Evolutionary conservation across 2,113 vertebrate species (phyloP), one percentile per base, ranked within the genome.

Genomic region (Anarrhichthys ocellatus): DNA sequence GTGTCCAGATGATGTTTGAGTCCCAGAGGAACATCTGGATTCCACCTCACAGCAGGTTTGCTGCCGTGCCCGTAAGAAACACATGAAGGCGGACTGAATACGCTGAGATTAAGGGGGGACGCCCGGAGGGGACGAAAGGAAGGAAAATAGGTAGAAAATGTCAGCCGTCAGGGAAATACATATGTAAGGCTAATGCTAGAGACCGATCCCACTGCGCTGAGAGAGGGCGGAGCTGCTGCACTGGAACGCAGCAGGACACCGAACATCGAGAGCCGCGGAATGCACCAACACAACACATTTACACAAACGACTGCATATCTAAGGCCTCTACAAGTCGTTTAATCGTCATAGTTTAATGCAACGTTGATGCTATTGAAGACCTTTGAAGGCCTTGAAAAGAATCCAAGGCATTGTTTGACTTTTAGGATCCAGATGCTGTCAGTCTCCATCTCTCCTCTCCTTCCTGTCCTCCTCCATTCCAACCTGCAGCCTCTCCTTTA

Each of bases 171-270:
- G 72, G 18, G 0, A 56, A 54, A 42, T 22, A 9, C 24, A 52
- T 10, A 77, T 65, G 44, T 44, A 59, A 76, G 76, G 58, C 50
- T 80, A 68, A 81, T 77, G 78, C 74, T 76, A 75, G 78, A 74
- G 36, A 56, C 34, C 78, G 61, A 80, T 36, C 3, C 65, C 68
- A 27, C 6, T 32, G 68, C 10, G 18, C 40, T 69, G 82, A 78
- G 74, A 85, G 9, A 81, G 46, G 32, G 9, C 27, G 11, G 76
- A 80, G 83, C 59, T 50, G 62, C 44, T 61, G 77, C 63, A 85
- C 80, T 63, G 86, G 64, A 88, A 87, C 77, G 58, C 82, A 84
- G 76, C 87, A 74, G 46, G 66, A 88, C 38, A 32, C 38, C 50
- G 42, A 69, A 82, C 78, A 83, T 75, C 67, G 87, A 81, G 78